Evolutionary conservation across 2,797 vertebrate species (phyloP), one percentile per base, ranked within the genome.

Genomic region (Eulemur coronatus): DNA sequence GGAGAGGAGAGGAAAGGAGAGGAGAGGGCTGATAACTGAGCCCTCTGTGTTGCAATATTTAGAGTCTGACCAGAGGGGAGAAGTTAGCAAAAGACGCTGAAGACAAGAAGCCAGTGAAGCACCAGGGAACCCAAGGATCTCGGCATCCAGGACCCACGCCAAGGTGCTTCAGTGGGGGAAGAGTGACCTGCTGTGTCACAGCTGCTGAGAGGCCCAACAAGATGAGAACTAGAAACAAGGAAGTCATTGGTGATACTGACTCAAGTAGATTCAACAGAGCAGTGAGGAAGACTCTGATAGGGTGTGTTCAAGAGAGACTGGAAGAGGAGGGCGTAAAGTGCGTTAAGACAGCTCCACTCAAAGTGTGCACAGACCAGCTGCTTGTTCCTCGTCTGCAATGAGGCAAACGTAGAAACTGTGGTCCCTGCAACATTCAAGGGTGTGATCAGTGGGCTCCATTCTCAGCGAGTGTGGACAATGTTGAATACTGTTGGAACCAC

Each of bases 401-500:
- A 46, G 76, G 38, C 55, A 35, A 46, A 50, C 3, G 12, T 5
- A 72, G 65, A 63, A 50, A 61, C 1, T 17, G 92, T 46, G 55
- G 14, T 33, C 1, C 7, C 57, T 13, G 43, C n/a, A 52, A 1
- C n/a, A 72, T 14, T 8, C 20, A 15, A 28, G 14, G 13, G 69
- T 14, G 3, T n/a, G 35, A 33, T 30, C 59, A 11, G 30, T 9
- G 20, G 12, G 20, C 52, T 30, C 13, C 7, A 18, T 59, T 43
- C 87, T 35, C 18, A 1, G 30, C 5, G 28, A 63, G 57, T 7
- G 28, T 8, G 57, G 17, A 18, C 24, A 26, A 0, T 17, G 17
- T 17, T 0, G 0, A 12, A 4, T 0, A 4, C 4, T 6, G 5
- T 8, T 13, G 41, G 22, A 33, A 14, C 61, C 61, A 14, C 1